Percentiles rank a stretch among this genome's conserved stretches.
These are phyloP conservation scores for Microcebus tavaratra DNA, from an alignment of 2,113 vertebrate species.

Conservation along the genomic window DNA sequence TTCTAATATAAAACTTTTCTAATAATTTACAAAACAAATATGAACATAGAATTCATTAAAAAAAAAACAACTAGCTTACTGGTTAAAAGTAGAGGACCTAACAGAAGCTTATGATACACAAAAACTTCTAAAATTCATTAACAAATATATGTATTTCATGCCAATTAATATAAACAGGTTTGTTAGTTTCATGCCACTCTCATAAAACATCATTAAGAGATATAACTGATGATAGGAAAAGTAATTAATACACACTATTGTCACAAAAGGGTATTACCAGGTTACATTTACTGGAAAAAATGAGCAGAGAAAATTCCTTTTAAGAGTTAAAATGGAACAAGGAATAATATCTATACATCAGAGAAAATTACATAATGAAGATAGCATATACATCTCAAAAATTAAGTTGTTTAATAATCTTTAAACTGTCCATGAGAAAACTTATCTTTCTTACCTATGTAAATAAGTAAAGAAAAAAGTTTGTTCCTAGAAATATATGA, in stretches of 20 bases:
- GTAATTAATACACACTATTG: not conserved
- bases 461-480: not conserved
- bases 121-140: not conserved
- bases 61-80: not conserved
- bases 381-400: not conserved
- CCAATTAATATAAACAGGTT: not conserved
- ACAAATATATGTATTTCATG: not conserved
- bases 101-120: not conserved
- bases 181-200: not conserved
- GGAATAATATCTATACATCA: not conserved
- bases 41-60: not conserved
- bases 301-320: not conserved
- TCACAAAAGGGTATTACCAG: not conserved
- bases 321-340: not conserved
- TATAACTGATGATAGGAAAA: not conserved
- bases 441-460: not conserved
- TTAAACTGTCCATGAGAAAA: not conserved
- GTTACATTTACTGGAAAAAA: not conserved
- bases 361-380: not conserved
- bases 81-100: not conserved
- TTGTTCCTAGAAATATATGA: not conserved
- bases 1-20: not conserved
- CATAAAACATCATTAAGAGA: not conserved
- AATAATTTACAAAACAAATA: not conserved
- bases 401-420: not conserved